Evolutionary conservation across 2,113 vertebrate genomes (phyloP).

Genomic region (Machaerirhynchus nigripectus): DNA sequence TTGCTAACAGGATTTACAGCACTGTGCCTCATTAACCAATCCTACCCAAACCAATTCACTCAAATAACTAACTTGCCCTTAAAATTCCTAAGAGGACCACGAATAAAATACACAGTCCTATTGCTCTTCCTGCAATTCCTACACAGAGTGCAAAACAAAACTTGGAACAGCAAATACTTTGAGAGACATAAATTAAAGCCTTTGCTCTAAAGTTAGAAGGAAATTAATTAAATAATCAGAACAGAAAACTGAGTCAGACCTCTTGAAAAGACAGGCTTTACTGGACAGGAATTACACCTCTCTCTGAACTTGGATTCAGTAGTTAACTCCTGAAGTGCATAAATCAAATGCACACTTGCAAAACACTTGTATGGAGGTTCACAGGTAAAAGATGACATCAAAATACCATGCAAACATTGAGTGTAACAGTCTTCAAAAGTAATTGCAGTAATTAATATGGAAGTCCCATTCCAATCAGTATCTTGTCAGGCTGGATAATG

Average conservation of each 20-base stretch:
- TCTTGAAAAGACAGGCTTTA: background rate
- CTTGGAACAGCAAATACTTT: background rate
- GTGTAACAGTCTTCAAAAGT: background rate
- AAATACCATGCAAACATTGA: background rate
- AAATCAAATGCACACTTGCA: background rate
- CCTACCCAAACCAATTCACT: background rate
- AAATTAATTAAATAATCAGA: background rate
- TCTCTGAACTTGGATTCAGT: background rate
- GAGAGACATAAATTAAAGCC: background rate
- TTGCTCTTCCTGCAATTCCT: background rate
- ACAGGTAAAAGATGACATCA: background rate
- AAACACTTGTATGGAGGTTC: background rate
- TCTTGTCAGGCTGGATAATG: background rate
- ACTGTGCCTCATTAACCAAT: background rate
- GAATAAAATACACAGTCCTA: background rate
- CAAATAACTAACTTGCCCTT: background rate
- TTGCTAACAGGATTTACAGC: background rate
- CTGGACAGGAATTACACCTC: background rate
- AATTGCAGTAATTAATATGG: background rate
- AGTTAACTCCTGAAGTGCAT: background rate
- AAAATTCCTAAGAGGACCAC: background rate
- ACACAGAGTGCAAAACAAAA: fast-evolving
- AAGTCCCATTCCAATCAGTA: background rate
- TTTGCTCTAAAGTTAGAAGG: background rate
- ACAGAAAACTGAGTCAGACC: background rate